Conservation (phyloP, 2,797 vertebrate species). For the Thripadectes ignobilis region DNA sequence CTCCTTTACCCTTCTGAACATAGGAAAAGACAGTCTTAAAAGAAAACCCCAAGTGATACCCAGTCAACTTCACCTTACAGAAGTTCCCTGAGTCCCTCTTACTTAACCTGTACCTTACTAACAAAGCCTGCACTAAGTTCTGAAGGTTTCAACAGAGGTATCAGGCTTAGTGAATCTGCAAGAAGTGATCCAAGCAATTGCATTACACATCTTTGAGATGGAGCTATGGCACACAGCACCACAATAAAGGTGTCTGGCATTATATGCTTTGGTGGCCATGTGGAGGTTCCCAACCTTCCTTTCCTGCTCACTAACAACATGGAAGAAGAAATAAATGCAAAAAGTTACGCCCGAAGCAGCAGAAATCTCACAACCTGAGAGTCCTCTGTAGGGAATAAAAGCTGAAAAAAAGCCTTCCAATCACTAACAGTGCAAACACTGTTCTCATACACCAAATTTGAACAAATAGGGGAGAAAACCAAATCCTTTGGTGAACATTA, state of each 20-base stretch:
- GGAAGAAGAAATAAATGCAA: not conserved
- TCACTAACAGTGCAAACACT: not conserved
- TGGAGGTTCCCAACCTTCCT: not conserved
- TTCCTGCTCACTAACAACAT: not conserved
- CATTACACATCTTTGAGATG: not conserved
- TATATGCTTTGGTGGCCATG: not conserved
- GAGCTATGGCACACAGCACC: not conserved
- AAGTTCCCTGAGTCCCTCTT: not conserved
- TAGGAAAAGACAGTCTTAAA: not conserved
- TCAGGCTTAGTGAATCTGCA: not conserved
- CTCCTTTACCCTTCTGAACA: not conserved
- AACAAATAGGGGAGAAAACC: not conserved
- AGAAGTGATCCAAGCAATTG: not conserved
- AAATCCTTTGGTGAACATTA: not conserved
- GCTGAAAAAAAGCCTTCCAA: not conserved
- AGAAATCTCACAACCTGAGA: not conserved
- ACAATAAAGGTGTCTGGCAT: not conserved
- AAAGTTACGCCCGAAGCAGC: not conserved
- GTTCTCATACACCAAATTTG: not conserved
- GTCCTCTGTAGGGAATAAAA: not conserved
- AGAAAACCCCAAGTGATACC: not conserved
- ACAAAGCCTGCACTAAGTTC: not conserved
- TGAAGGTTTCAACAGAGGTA: not conserved
- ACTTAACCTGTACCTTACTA: not conserved
- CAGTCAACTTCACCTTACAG: not conserved